phyloP scores from a whole-genome alignment of 2,113 vertebrate species.

The Condylura cristata region DNA sequence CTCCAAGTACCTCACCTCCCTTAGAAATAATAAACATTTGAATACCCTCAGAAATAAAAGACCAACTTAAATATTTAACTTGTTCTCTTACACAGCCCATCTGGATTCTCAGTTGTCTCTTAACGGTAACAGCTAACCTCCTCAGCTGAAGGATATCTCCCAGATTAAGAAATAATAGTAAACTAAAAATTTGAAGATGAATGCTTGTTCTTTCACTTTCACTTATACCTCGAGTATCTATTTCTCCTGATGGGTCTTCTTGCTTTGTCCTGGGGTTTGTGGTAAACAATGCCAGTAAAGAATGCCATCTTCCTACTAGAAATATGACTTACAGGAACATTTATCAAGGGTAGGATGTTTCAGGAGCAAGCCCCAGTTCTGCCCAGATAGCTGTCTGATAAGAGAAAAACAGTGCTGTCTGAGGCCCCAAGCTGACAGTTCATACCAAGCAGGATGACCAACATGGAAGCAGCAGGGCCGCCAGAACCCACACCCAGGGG shows the following conservation, averaged over 20 bases:
- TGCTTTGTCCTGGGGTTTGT: background rate
- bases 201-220: background rate
- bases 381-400: background rate
- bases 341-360: constrained; percentile 14
- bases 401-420: background rate
- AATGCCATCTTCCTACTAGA: background rate
- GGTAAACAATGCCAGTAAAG: background rate
- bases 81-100: background rate
- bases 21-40: background rate
- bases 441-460: background rate
- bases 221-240: background rate
- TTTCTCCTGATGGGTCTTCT: background rate
- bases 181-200: background rate
- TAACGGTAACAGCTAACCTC: background rate
- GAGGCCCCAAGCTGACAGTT: background rate
- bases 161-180: background rate
- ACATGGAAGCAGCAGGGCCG: background rate
- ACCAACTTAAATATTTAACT: background rate
- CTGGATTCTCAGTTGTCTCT: background rate
- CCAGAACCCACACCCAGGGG: background rate
- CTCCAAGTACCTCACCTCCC: background rate
- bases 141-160: background rate
- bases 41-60: background rate
- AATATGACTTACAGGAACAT: background rate
- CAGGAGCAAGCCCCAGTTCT: background rate